Evolutionary conservation across 2,797 vertebrate genomes (phyloP).

Genomic region (Melanotaenia maccullochi): DNA sequence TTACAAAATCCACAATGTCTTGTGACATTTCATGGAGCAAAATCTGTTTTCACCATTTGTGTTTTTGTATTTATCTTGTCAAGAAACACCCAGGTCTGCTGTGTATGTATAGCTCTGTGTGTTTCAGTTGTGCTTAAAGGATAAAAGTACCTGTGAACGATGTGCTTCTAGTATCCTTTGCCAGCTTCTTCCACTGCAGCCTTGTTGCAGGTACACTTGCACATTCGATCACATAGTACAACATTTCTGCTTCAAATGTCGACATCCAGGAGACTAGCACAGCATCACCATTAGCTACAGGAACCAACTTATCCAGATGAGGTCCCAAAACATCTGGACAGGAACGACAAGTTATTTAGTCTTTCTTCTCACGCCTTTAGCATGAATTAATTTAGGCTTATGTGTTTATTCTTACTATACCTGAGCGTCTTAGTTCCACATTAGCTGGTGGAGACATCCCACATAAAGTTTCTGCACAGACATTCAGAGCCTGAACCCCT

Average conservation of each 20-base stretch:
- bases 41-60: no score
- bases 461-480: conserved; percentile 81
- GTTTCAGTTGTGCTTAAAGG: background rate
- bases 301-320: conserved; percentile 23
- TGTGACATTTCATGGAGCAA: no score
- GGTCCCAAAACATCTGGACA: conserved; percentile 73
- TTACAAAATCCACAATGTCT: no score
- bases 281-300: conserved; percentile 37
- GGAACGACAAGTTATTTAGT: background rate
- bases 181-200: conserved; percentile 78
- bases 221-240: conserved; percentile 85
- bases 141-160: conserved; percentile 77
- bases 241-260: background rate
- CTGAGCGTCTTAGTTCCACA: conserved; percentile 73
- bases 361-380: accelerated
- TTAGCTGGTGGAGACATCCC: conserved; percentile 81
- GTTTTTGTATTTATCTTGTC: no score
- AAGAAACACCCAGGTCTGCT: no score
- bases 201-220: conserved; percentile 19
- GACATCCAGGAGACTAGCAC: conserved; percentile 66
- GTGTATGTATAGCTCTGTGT: background rate
- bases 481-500: conserved; percentile 53
- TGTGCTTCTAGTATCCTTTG: conserved; percentile 45
- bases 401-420: conserved; percentile 21
- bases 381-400: background rate